Base-by-base conservation (phyloP, 1,140 invertebrate species). In the Marisa cornuarietis region DNA sequence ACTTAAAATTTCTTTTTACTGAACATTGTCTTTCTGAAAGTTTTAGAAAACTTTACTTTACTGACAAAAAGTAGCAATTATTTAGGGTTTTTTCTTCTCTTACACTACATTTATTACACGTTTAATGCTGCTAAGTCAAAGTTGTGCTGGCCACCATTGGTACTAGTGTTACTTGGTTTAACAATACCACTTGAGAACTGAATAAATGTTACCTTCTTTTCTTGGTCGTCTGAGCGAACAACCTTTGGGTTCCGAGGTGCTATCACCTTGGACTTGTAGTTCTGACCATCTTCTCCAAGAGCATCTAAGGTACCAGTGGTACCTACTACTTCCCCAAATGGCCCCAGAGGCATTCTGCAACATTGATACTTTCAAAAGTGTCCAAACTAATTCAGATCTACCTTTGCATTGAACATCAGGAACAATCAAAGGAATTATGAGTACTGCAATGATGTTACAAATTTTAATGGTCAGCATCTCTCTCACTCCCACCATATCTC, bases 161-260 rank as follows among this genome's bases (percentile, higher is more conserved):
- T 58, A 58, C 4, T 58, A 9, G 11, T 14, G 11, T 18, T 58
- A 18, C 54, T 18, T 58, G 54, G 16, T 18, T 18, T 14, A 18
- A 58, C 11, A 58, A 58, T 58, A 9, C 54, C 16, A 14, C 31
- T 8, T 58, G 54, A 18, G 54, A 58, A 18, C 11, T 4, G 54
- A 58, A 18, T 58, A 58, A 14, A 26, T 62, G 52, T 76, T 78
- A 89, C 86, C 84, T 87, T 88, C 69, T 84, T 79, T 69, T 76
- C 81, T 79, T 83, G 82, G 71, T 84, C 84, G 78, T 90, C 85
- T 42, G 81, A 81, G 51, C 86, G 87, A 4, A 91, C 66, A 14
- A 91, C 80, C 83, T 91, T 91, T 62, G 91, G 91, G 82, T 91
- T 91, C 81, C 89, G 86, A 63, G 91, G 91, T 54, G 89, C 91